Percentiles rank a stretch among this genome's conserved stretches.
These are phyloP conservation scores for Paraescarpia echinospica DNA, from an alignment of 1,140 invertebrate species.

Conservation along the genomic window DNA sequence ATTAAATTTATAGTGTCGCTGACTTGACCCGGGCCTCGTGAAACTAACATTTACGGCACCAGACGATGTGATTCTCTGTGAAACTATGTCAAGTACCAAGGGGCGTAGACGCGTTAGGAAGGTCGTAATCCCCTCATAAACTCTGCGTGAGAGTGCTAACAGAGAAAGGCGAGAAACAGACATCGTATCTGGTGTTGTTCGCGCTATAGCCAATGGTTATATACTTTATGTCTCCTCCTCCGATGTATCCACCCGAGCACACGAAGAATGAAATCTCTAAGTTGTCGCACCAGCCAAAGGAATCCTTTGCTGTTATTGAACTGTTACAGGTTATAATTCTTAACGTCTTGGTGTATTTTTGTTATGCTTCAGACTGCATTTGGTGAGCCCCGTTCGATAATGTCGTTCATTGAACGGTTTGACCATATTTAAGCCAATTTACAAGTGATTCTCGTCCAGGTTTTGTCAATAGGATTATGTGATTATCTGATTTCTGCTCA, in stretches of 20 bases:
- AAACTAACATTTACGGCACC: not conserved
- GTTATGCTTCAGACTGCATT: too few relatives aligned
- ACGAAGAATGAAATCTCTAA: not conserved
- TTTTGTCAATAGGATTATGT: too few relatives aligned
- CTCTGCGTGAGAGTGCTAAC: not conserved
- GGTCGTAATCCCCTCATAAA: not conserved
- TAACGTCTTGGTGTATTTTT: too few relatives aligned
- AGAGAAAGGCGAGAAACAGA: not conserved
- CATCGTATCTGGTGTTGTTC: not conserved
- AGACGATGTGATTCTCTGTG: not conserved
- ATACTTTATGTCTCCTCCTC: not conserved
- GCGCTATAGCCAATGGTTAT: not conserved
- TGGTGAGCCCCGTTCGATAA: too few relatives aligned
- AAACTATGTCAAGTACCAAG: not conserved
- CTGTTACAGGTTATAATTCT: not conserved
- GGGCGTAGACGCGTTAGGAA: not conserved
- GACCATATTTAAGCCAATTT: too few relatives aligned
- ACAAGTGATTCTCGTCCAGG: too few relatives aligned
- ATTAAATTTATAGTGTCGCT: not conserved
- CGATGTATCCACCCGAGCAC: not conserved
- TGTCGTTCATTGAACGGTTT: too few relatives aligned
- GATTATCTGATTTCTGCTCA: too few relatives aligned
- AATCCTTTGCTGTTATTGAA: not conserved
- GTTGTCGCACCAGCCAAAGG: not conserved
- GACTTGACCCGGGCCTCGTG: not conserved